Evolutionary conservation across 2,888 invertebrate genomes (phyloP).

Genomic region (Seladonia tumulorum): DNA sequence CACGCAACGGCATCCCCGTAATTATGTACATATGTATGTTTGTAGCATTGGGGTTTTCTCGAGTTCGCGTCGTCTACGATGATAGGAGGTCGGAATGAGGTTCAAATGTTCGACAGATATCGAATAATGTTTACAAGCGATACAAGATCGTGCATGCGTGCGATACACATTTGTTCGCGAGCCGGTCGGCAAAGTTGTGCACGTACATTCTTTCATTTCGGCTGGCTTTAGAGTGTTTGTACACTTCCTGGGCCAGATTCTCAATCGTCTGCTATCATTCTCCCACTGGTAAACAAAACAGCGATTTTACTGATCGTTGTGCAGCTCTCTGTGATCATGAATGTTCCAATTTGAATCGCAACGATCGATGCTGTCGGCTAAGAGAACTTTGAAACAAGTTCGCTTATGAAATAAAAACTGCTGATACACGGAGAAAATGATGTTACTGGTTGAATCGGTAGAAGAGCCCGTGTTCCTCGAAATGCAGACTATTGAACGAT

Average conservation of each 20-base stretch:
- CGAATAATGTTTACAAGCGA: constrained; percentile 5
- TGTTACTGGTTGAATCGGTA: constrained; percentile 6
- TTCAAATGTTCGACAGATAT: background rate
- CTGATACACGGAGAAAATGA: constrained; percentile 1
- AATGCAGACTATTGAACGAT: background rate
- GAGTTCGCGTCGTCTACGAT: background rate
- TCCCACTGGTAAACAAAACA: constrained; percentile 20
- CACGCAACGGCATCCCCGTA: background rate
- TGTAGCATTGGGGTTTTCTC: background rate
- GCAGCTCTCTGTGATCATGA: background rate
- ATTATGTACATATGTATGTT: background rate
- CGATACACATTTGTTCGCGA: constrained; percentile 1
- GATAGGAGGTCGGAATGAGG: background rate
- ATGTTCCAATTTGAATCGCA: background rate
- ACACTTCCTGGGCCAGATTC: constrained; percentile 7
- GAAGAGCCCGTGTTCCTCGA: constrained; percentile 14
- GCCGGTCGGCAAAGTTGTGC: constrained; percentile 28
- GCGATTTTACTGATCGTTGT: background rate
- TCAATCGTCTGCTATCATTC: constrained; percentile 20
- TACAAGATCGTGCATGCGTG: constrained; percentile 1
- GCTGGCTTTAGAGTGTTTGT: constrained; percentile 15
- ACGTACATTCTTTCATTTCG: constrained; percentile 30
- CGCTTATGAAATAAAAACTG: background rate
- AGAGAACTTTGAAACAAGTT: background rate
- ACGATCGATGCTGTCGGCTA: background rate